Percentiles rank a stretch among this genome's conserved stretches.
Conservation (phyloP, 2,888 invertebrate genomes). For the Ptychoptera albimana region DNA sequence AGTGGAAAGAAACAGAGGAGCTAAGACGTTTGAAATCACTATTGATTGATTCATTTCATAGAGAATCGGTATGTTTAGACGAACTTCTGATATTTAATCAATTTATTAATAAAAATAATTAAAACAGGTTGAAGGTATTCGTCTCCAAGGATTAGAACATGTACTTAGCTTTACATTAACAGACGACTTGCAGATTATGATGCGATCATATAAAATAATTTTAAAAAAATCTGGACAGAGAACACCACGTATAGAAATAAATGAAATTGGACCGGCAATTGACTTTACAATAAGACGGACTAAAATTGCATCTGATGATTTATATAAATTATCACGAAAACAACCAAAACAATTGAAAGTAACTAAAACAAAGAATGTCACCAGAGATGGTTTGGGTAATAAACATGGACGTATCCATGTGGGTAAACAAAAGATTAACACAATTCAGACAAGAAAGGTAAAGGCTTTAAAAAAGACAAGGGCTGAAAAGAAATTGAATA, state of each 20-base stretch:
- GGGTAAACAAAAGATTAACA: slow-evolving; percentile 72
- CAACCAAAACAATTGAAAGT: slow-evolving; percentile 63
- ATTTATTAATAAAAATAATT: slow-evolving; percentile 31
- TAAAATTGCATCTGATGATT: slow-evolving; percentile 76
- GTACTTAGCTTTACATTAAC: slow-evolving; percentile 77
- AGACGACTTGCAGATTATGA: slow-evolving; percentile 55
- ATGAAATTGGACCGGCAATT: slow-evolving; percentile 85
- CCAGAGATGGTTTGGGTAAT: slow-evolving; percentile 72
- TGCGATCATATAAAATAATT: slow-evolving; percentile 64
- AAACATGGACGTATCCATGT: slow-evolving; percentile 86
- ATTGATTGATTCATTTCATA: slow-evolving; percentile 83
- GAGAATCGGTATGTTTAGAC: slow-evolving; percentile 40
- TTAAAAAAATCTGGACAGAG: slow-evolving; percentile 83
- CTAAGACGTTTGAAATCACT: slow-evolving; percentile 73
- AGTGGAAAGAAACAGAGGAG: slow-evolving; percentile 71
- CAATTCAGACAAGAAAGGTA: slow-evolving; percentile 79
- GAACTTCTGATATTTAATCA: neutral
- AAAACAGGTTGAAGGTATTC: slow-evolving; percentile 46
- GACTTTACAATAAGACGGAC: slow-evolving; percentile 75
- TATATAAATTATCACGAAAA: slow-evolving; percentile 68
- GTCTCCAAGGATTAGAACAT: slow-evolving; percentile 88
- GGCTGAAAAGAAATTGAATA: slow-evolving; percentile 45
- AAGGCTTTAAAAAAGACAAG: slow-evolving; percentile 68
- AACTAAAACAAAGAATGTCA: slow-evolving; percentile 82
- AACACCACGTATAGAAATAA: slow-evolving; percentile 80